Evolutionary conservation across 1,140 invertebrate genomes (phyloP), one percentile per base, ranked within the genome.

Genomic region (Ruditapes philippinarum): DNA sequence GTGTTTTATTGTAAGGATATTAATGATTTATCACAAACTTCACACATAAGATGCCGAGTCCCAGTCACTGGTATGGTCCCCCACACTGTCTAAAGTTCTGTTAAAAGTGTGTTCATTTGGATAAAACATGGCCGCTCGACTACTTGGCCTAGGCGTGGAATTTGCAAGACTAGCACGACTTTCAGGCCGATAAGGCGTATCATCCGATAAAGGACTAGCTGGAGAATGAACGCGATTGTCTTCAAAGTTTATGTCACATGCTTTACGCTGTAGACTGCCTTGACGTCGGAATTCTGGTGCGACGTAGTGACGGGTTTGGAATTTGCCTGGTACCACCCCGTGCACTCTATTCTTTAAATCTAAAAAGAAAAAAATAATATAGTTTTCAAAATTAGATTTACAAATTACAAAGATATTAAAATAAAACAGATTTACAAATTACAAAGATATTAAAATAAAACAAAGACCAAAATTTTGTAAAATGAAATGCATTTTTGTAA

Each of bases 161-260:
- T 88, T 76, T 49, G 85, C 40, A 0, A 88, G 25, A 78, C 85
- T 88, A 25, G 85, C 76, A 3, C 70, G 68, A 76, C 83, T 86
- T 5, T 86, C 83, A n/a, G 83, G 83, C 36, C 73, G 22, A 80
- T 73, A 79, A 7, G 22, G 14, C 5, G 54, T 22, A 28, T 79
- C 74, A 22, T 88, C 76, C 5, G 22, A 17, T 1, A 80, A 0
- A 28, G 85, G 76, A 80, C 85, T 88, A 25, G 33, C 51, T 22
- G 85, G 85, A 36, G 85, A 88, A 57, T 80, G 74, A 42, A 88
- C 45, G 5, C 38, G 28, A 19, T 25, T 57, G 25, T 80, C 85
- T 49, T 80, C 85, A 80, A 80, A 80, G 74, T 79, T 88, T 45
- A 88, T 88, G 76, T 88, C 54, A 54, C 85, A 88, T 28, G 85